Base-by-base conservation (phyloP, 2,888 invertebrate species). In the Acrocyrtus sp. region DNA sequence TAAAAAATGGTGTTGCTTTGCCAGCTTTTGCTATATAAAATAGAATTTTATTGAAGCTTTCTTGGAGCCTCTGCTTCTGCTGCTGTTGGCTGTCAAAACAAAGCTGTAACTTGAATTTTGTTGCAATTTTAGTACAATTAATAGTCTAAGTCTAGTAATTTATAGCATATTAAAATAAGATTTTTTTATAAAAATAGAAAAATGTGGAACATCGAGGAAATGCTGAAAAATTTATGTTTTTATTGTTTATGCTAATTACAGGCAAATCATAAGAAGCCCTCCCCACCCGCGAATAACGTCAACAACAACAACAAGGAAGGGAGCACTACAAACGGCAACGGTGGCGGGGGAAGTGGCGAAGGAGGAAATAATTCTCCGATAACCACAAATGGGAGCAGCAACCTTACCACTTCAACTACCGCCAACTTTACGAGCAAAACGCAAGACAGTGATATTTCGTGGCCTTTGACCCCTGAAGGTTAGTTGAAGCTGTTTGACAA, bases 401-500 rank as follows among this genome's bases (percentile, higher is more conserved):
- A 69, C 57, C 74, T 78, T 15, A 70, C 69, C 67, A 69, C 61
- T 24, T 74, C 77, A 51, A n/a, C n/a, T n/a, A 67, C 70, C 45
- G 51, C 65, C 39, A 77, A 58, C 62, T 74, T 57, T 60, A 61
- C 76, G 17, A 72, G 63, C 63, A 79, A 77, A 62, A 77, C 74
- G 24, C 74, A 75, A 72, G 77, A 79, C 57, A 77, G 77, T 77
- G 77, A 77, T 79, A 77, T 76, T 72, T 69, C 76, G 77, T 79
- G 79, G 79, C 79, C 79, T 79, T 79, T 79, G 77, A 76, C 77
- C 63, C 79, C 79, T 61, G 79, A 79, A 74, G 79, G 79, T 79
- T 66, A 43, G 66, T 75, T 17, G n/a, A 15, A 22, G 34, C 53
- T 51, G 17, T 34, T 34, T 34, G 34, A 34, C 34, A 34, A 34